phyloP scores from a whole-genome alignment of 2,797 vertebrate genomes.

The Phataginus tetradactyla region DNA sequence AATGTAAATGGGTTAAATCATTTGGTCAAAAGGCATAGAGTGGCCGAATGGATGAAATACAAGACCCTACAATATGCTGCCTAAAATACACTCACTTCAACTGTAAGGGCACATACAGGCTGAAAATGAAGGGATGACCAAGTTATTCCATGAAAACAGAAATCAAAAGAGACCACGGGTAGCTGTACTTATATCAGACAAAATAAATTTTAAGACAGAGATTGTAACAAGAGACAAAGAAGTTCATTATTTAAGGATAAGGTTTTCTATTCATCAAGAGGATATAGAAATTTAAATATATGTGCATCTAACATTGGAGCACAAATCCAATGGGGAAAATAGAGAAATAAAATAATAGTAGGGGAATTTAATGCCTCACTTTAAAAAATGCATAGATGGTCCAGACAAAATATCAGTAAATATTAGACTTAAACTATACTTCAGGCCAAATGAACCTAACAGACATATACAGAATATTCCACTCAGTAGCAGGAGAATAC shows the following conservation, averaged over 20 bases:
- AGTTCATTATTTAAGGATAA: neutral
- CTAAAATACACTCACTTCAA: neutral
- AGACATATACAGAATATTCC: neutral
- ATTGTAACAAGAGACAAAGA: neutral
- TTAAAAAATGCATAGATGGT: neutral
- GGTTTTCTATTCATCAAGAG: neutral
- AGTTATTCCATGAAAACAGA: neutral
- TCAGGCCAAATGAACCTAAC: neutral
- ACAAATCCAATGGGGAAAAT: neutral
- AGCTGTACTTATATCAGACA: neutral
- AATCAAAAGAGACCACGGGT: neutral
- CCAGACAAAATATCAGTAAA: neutral
- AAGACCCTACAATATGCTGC: neutral
- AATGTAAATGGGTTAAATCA: neutral
- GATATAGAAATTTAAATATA: neutral
- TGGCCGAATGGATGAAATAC: neutral
- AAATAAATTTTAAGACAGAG: neutral
- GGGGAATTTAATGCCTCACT: neutral
- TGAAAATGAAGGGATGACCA: neutral
- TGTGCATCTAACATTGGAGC: neutral
- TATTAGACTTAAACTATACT: neutral
- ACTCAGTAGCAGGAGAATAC: neutral
- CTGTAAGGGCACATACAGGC: neutral
- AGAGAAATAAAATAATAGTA: neutral
- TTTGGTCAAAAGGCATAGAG: neutral